Evolutionary conservation across 2,797 vertebrate genomes (phyloP).

Genomic region (Ispidina lecontei): DNA sequence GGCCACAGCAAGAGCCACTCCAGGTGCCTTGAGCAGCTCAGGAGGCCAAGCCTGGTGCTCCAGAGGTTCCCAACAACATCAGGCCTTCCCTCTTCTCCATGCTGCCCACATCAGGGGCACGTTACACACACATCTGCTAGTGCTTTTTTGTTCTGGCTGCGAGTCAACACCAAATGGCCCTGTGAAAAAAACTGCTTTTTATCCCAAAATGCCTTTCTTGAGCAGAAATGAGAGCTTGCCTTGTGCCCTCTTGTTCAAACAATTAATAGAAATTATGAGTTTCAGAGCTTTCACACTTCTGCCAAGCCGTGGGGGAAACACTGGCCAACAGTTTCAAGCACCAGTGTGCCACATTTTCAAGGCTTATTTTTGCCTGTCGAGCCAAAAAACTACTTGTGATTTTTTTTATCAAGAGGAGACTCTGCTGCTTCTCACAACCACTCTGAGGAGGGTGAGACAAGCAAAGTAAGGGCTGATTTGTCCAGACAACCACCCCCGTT

Average conservation of each 20-base stretch:
- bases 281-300: neutral
- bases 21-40: neutral
- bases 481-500: neutral
- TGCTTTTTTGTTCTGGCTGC: neutral
- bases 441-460: neutral
- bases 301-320: neutral
- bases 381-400: neutral
- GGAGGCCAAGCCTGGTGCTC: neutral
- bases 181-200: neutral
- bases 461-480: neutral
- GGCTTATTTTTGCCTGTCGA: neutral
- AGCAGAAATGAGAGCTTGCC: neutral
- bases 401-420: neutral
- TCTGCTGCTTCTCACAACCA: neutral
- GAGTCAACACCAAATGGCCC: fast-evolving
- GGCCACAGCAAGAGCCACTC: neutral
- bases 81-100: neutral
- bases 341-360: neutral
- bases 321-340: neutral
- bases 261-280: neutral
- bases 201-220: neutral
- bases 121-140: neutral
- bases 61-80: neutral
- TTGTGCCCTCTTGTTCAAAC: neutral
- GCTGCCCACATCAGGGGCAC: neutral